These are phyloP conservation scores for Cololabis saira DNA, from an alignment of 2,113 vertebrate genomes.

Conservation along the genomic window DNA sequence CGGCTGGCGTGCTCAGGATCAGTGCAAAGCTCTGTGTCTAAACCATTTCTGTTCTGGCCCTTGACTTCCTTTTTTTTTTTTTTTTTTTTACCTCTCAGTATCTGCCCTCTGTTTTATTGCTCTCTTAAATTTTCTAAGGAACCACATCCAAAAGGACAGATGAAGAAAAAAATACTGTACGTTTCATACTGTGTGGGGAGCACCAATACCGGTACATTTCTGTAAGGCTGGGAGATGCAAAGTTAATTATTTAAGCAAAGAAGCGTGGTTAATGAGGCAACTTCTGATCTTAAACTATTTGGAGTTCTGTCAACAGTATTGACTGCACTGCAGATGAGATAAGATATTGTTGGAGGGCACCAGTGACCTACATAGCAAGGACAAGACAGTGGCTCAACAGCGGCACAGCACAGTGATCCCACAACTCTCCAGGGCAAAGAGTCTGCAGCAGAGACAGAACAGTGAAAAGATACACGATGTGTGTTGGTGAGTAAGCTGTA, in stretches of 20 bases:
- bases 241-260: constrained; percentile 74
- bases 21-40: constrained; percentile 66
- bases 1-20: constrained; percentile 66
- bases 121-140: constrained; percentile 19
- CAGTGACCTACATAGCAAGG: constrained; percentile 77
- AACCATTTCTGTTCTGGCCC: constrained; percentile 47
- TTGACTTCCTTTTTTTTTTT: constrained; percentile 20
- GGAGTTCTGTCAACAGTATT: constrained; percentile 74
- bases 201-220: constrained; percentile 32
- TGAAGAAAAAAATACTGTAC: constrained; percentile 7
- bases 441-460: constrained; percentile 53
- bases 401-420: constrained; percentile 58
- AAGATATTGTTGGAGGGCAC: constrained; percentile 71
- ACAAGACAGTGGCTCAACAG: constrained; percentile 69
- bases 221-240: constrained; percentile 32
- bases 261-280: constrained; percentile 75
- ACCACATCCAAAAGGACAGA: constrained; percentile 35
- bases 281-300: constrained; percentile 68
- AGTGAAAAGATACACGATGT: constrained; percentile 27
- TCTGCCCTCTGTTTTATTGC: constrained; percentile 23
- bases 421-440: constrained; percentile 66
- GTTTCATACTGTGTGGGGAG: constrained; percentile 1
- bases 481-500: constrained; percentile 11
- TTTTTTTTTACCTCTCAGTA: constrained; percentile 32
- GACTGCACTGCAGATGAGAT: constrained; percentile 72